Evolutionary conservation across 2,888 invertebrate species (phyloP), one percentile per base, ranked within the genome.

Genomic region (Ptilodon capucinus): DNA sequence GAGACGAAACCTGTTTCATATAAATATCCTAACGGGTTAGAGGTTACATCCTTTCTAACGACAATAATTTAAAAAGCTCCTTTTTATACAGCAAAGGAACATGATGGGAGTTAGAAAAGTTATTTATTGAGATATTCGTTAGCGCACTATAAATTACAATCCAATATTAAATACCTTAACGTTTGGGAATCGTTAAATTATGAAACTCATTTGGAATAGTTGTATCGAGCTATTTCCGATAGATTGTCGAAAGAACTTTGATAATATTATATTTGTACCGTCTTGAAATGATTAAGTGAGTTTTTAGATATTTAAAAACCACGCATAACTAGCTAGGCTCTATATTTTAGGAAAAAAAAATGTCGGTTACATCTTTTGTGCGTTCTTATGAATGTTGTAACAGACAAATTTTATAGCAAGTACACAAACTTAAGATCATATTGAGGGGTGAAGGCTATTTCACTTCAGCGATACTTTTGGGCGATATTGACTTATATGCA

Each of bases 71-170:
- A 13, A 38, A 18, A 4, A 19, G 38, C 19, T 36, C 36, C 23
- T 40, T 52, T 50, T 21, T 44, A 53, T 55, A 48, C 43, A 38
- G 18, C 54, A 42, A 43, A 54, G 53, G 58, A 63, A 62, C 66
- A 61, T 62, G 56, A 54, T 52, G 54, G 51, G 54, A 56, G 64
- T 69, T 71, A 76, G 62, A 51, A 59, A 57, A 59, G 63, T 76
- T 74, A 84, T 84, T 84, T 84, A 84, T 83, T 56, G 76, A 67
- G 68, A 62, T 60, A 74, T 80, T 84, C 82, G 81, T 84, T 84
- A 84, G 76, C 59, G 55, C 66, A 47, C 66, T 51, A 84, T 83
- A 84, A 80, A 81, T 80, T 74, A 67, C 53, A 60, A 64, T 48
- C 52, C 74, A 68, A 64, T 67, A 68, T 65, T 60, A 51, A 56